Evolutionary conservation across 2,797 vertebrate genomes (phyloP), one percentile per base, ranked within the genome.

Genomic region (Taenioides sp.): DNA sequence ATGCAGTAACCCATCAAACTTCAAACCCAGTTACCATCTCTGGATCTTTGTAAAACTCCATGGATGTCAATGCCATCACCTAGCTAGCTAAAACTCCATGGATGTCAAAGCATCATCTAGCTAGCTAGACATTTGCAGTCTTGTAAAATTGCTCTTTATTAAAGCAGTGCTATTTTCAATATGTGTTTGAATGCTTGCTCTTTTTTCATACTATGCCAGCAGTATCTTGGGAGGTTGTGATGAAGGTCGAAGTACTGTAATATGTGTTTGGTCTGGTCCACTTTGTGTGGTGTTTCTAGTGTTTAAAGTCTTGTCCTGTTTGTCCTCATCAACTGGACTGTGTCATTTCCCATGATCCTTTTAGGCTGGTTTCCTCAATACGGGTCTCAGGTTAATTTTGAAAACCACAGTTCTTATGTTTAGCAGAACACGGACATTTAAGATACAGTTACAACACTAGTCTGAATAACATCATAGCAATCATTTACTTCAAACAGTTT

Each of bases 91-190:
- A 91, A 92, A 92, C 89, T 78, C 61, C 83, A 82, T 92, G 89
- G 84, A 93, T 91, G 89, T 91, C 87, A 88, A 89, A 86, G 88
- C 84, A 85, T 84, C 89, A 90, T 84, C 84, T 90, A 90, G 91
- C 90, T 91, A 91, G 89, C 88, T 87, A 82, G 84, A 92, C 90
- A 89, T 92, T 65, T 87, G 85, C 90, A 89, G 90, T 93, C 91
- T 89, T 93, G 91, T 93, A 92, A 91, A 89, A 90, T 86, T 77
- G 89, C 89, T 89, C 89, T 92, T 92, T 92, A 91, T 92, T 91
- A 91, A 92, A 92, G 87, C 91, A 83, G 91, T 92, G 89, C 88
- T 92, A 91, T 92, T 92, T 93, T 93, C 90, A 91, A 92, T 89
- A 88, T 77, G 72, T 88, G 90, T 92, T 89, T 88, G 87, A 91